Evolutionary conservation across 1,140 invertebrate genomes (phyloP).

Genomic region (Caligus rogercresseyi): DNA sequence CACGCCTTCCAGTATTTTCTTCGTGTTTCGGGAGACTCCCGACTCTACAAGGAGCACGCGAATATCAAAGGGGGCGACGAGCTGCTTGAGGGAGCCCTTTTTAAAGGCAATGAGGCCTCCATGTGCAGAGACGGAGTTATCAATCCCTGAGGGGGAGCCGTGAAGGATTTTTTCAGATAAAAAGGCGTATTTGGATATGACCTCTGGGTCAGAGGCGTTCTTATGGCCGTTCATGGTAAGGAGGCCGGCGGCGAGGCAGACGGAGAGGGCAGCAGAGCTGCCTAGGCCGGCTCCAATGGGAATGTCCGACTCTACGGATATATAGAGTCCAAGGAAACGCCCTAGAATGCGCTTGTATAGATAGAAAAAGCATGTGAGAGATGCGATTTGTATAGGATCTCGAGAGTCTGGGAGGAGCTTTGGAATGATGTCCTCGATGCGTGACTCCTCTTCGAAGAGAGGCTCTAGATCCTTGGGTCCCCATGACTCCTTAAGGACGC

Average conservation of each 20-base stretch:
- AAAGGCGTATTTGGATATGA: constrained; percentile 62
- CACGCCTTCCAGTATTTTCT: constrained; percentile 50
- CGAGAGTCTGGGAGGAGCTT: neutral
- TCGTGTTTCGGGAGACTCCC: constrained; percentile 59
- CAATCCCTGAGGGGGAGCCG: constrained; percentile 78
- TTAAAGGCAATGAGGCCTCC: constrained; percentile 37
- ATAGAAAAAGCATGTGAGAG: constrained; percentile 17
- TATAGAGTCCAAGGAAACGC: constrained; percentile 28
- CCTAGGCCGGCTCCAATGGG: constrained; percentile 62
- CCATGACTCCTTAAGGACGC: neutral
- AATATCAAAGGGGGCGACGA: neutral
- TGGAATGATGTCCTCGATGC: neutral
- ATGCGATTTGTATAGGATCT: neutral
- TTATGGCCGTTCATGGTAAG: neutral
- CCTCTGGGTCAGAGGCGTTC: constrained; percentile 27
- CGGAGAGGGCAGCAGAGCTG: constrained; percentile 78
- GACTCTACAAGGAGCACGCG: constrained; percentile 51
- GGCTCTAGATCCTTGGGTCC: neutral
- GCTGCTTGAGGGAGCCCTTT: neutral
- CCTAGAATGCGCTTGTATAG: neutral
- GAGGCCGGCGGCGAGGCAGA: constrained; percentile 53
- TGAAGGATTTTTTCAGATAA: constrained; percentile 72
- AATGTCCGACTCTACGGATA: constrained; percentile 48
- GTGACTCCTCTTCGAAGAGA: neutral
- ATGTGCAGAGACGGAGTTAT: constrained; percentile 74